These are phyloP conservation scores for Larimichthys polyactis DNA, from an alignment of 2,113 vertebrate species.

Conservation along the genomic window DNA sequence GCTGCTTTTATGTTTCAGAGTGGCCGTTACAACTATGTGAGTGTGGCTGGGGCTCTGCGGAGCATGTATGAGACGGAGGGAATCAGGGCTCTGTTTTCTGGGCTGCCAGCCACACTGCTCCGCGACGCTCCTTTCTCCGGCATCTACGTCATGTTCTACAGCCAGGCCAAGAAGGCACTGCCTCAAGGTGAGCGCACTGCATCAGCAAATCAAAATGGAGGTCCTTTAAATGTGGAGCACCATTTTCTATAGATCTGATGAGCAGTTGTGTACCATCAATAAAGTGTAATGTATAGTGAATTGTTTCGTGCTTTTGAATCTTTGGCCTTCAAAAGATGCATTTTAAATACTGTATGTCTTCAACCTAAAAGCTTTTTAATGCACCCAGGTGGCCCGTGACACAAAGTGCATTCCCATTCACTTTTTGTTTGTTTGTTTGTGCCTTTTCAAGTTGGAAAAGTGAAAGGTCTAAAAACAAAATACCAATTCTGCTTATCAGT, in stretches of 20 bases:
- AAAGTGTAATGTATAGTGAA: background rate
- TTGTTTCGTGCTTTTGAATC: background rate
- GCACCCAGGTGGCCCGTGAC: too few species aligned
- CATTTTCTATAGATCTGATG: background rate
- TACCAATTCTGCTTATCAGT: too few species aligned
- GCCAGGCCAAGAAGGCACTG: constrained; percentile 88
- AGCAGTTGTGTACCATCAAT: background rate
- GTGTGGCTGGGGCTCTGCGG: constrained; percentile 88
- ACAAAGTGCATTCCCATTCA: background rate
- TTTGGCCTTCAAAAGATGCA: background rate
- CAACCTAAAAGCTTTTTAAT: background rate
- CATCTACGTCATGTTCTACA: constrained; percentile 99
- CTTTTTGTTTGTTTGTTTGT: background rate
- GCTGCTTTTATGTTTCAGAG: constrained; percentile 84
- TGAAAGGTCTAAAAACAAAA: too few species aligned
- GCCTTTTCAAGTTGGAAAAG: background rate
- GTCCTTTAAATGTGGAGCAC: background rate
- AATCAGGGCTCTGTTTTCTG: constrained; percentile 90
- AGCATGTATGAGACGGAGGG: constrained; percentile 91
- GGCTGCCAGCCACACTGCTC: constrained; percentile 92
- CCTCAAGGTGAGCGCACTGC: constrained; percentile 79
- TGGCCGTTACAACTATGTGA: constrained; percentile 89
- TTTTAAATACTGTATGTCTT: background rate
- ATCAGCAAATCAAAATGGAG: background rate
- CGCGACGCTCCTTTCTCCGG: constrained; percentile 97